Evolutionary conservation across 2,888 invertebrate species (phyloP), one percentile per base, ranked within the genome.

Genomic region (Thymelicus lineola): DNA sequence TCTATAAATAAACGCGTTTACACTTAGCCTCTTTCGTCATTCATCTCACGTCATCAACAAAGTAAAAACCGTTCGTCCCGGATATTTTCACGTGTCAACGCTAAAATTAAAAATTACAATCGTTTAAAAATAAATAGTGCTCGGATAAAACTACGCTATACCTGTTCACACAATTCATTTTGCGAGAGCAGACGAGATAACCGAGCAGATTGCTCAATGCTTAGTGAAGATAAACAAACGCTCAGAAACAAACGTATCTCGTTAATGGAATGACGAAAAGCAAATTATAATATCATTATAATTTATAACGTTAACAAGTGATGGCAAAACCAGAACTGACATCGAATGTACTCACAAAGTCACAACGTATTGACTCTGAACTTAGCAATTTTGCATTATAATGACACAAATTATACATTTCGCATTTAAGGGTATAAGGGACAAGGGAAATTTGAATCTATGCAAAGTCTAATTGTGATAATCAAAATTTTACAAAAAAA

Each of bases 51-150:
- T 50, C 48, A 50, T 50, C 48, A 17, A 2, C 7, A 15, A 17
- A 1, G 7, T 42, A 42, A 50, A 50, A 50, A 50, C 48, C 15
- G 9, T 50, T 17, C 0, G 12, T 9, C 17, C 48, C 48, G 48
- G 48, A 50, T n/a, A 50, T 17, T 15, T 4, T 12, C 42, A 12
- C 42, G 48, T 50, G 48, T 50, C 48, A 9, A 17, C 15, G 48
- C 15, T 50, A 50, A 50, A 50, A 50, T 50, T 50, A 50, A 50
- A 15, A 17, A 50, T n/a, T 15, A 48, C 48, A 48, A 50, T 50
- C 48, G 17, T 50, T 15, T 50, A 15, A 50, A 50, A 50, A 50
- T 50, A 17, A 50, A 50, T 17, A 50, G 28, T 10, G 42, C 10
- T 1, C 42, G 1, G 42, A 42, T 42, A 42, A 42, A 42, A 17